Conservation (phyloP, 2,888 invertebrate species). For the Caenorhabditis macrosperma region DNA sequence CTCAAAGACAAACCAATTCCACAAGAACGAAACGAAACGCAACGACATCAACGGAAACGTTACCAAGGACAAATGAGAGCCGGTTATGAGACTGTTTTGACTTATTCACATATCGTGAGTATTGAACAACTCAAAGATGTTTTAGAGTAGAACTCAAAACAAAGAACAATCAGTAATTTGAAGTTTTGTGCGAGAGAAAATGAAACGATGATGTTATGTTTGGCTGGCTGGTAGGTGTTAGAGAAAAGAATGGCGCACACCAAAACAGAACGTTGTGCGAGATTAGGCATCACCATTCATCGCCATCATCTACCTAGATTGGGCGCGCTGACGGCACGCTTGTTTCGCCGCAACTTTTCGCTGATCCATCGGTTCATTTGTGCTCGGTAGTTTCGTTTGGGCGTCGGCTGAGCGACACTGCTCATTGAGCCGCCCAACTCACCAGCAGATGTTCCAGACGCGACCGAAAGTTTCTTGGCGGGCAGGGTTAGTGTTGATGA, state of each 20-base stretch:
- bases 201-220: too few species aligned
- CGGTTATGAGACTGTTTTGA: too few species aligned
- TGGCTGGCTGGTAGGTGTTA: neutral
- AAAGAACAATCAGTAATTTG: too few species aligned
- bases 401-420: slow-evolving; percentile 53
- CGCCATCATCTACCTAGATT: slow-evolving; percentile 86
- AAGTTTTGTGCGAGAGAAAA: too few species aligned
- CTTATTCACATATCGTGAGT: too few species aligned
- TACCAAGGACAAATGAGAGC: slow-evolving; percentile 48
- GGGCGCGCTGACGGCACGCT: slow-evolving; percentile 90
- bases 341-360: slow-evolving; percentile 67
- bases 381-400: slow-evolving; percentile 64
- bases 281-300: slow-evolving; percentile 3
- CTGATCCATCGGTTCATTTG: slow-evolving; percentile 73
- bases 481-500: slow-evolving; percentile 74
- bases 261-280: slow-evolving; percentile 30
- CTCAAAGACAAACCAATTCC: slow-evolving; percentile 22
- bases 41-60: slow-evolving; percentile 12
- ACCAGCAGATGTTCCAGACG: slow-evolving; percentile 68
- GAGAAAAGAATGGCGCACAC: slow-evolving; percentile 6
- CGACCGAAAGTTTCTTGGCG: slow-evolving; percentile 68
- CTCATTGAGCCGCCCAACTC: slow-evolving; percentile 63
- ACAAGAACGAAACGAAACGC: neutral
- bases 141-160: too few species aligned
- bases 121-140: too few species aligned